Conservation (phyloP, 1,140 invertebrate genomes). For the Ctenoplectra terminalis region DNA sequence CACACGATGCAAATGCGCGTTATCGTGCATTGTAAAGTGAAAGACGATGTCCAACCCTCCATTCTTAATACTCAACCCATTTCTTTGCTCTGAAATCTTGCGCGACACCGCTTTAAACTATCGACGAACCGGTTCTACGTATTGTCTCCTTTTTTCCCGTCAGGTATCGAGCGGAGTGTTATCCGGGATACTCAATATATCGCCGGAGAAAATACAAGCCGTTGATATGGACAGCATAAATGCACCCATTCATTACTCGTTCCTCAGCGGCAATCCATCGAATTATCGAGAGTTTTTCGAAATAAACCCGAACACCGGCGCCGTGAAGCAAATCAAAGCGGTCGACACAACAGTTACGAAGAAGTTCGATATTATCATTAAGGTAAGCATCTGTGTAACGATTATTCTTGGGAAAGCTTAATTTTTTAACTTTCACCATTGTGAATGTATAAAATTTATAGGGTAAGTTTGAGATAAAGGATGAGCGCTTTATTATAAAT, state of each 20-base stretch:
- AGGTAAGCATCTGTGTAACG: slow-evolving; percentile 81
- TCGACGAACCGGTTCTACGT: slow-evolving; percentile 54
- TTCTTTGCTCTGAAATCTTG: slow-evolving; percentile 1
- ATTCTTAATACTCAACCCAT: slow-evolving; percentile 12
- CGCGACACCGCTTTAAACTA: slow-evolving; percentile 22
- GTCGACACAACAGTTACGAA: slow-evolving; percentile 90
- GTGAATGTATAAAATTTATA: no score
- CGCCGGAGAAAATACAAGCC: slow-evolving; percentile 94
- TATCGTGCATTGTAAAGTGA: neutral
- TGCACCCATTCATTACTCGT: slow-evolving; percentile 90
- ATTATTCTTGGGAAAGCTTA: neutral
- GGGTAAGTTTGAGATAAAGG: no score
- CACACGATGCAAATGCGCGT: neutral
- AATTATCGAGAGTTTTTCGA: slow-evolving; percentile 92
- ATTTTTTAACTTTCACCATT: no score
- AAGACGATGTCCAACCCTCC: neutral
- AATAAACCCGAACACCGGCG: slow-evolving; percentile 91
- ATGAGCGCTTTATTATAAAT: no score
- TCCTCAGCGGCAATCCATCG: slow-evolving; percentile 90
- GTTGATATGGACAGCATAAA: slow-evolving; percentile 94
- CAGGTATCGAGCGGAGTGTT: slow-evolving; percentile 91
- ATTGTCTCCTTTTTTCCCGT: neutral
- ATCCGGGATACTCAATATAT: slow-evolving; percentile 90
- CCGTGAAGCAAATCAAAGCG: slow-evolving; percentile 90
- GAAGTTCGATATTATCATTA: slow-evolving; percentile 89